These are phyloP conservation scores for Campylomormyrus tamandua DNA, from an alignment of 2,113 vertebrate species.

Conservation along the genomic window DNA sequence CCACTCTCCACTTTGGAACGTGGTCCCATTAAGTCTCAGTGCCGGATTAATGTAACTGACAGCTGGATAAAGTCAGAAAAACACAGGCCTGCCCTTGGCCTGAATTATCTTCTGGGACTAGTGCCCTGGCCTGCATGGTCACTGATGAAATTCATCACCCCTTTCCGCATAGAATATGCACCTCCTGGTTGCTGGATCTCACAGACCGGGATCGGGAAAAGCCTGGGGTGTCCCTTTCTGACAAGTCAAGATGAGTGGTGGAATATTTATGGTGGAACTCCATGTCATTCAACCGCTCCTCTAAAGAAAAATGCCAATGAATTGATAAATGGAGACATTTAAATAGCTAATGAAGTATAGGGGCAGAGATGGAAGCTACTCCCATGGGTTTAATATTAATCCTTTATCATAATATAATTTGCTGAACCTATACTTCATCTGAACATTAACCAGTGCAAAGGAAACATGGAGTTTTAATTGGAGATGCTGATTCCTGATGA, in stretches of 20 bases:
- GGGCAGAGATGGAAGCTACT: constrained; percentile 15
- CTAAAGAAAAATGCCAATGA: not conserved
- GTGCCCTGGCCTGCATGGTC: not conserved
- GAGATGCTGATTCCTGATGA: not conserved
- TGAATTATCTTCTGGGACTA: not conserved
- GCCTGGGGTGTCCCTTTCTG: not conserved
- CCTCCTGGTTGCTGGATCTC: not conserved
- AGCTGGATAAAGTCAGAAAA: not conserved
- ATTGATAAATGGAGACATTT: constrained; percentile 13
- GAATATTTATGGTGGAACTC: not conserved
- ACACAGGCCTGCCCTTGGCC: not conserved
- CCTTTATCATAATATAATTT: not conserved
- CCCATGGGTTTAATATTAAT: not conserved
- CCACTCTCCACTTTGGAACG: not conserved
- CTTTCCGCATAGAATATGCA: not conserved
- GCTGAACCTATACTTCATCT: constrained; percentile 9
- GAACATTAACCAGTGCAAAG: not conserved
- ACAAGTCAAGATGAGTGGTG: not conserved
- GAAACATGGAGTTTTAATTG: constrained; percentile 1
- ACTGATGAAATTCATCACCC: not conserved
- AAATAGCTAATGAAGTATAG: constrained; percentile 3
- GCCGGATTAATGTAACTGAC: not conserved
- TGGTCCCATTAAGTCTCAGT: not conserved
- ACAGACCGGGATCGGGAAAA: not conserved
- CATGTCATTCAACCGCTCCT: not conserved